Evolutionary conservation across 2,888 invertebrate species (phyloP), one percentile per base, ranked within the genome.

Genomic region (Lathronympha strigana): DNA sequence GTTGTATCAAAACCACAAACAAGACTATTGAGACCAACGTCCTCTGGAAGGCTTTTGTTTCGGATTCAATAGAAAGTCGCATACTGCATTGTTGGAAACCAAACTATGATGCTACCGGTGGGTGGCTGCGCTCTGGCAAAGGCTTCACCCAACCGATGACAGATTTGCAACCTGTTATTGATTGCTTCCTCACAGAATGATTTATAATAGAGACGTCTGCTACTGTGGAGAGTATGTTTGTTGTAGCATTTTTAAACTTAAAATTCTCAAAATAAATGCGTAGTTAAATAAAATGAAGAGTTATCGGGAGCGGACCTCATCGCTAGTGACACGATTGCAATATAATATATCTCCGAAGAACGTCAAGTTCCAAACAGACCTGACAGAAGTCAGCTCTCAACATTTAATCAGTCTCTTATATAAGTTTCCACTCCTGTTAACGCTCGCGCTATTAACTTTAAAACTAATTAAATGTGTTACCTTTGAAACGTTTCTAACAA

Each of bases 71-170:
- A 45, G 51, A 51, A 58, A 63, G 43, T 58, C 38, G 60, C 63
- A 55, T 67, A 57, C 47, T 28, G 54, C 38, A 69, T 71, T 69
- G 71, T 69, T 57, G 57, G 51, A 54, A 54, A 68, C 69, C 71
- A 68, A 57, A 66, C 63, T 61, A 71, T 71, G 54, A 71, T 69
- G 58, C 66, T 63, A 60, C 58, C 63, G 61, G 71, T 71, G 71
- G 71, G 71, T 69, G 69, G 71, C 43, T 33, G 40, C 2, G 40
- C 9, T 50, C 51, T 58, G 53, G 51, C 45, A 64, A 58, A 64
- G 64, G 64, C 47, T 61, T 61, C n/a, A 61, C 57, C 33, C 47
- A 17, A 15, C 45, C 54, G 68, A 66, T 68, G 68, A 68, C 68
- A 68, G 68, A 68, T 66, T 68, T 68, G 66, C 64, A 54, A 68